phyloP scores from a whole-genome alignment of 1,140 invertebrate genomes.

The Paraescarpia echinospica region DNA sequence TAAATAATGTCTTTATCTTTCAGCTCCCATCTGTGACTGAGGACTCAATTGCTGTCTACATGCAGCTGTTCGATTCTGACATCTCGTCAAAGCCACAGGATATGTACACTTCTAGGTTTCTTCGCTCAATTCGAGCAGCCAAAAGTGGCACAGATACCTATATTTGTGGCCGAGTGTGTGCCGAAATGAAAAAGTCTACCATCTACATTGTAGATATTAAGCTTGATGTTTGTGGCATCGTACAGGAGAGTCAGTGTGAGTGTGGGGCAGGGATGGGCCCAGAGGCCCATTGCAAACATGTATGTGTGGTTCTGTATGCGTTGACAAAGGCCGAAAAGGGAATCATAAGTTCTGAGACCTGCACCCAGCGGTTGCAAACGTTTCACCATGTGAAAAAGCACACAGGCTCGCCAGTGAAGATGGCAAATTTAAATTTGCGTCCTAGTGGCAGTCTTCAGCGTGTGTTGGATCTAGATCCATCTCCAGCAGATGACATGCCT shows the following conservation, averaged over 20 bases:
- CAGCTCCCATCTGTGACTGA: slow-evolving; percentile 11
- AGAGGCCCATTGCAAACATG: slow-evolving; percentile 38
- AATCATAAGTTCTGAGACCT: slow-evolving; percentile 31
- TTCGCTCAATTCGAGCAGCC: neutral
- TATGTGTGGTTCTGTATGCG: slow-evolving; percentile 29
- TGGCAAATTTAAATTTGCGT: slow-evolving; percentile 18
- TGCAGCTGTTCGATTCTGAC: neutral
- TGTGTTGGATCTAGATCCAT: slow-evolving; percentile 31
- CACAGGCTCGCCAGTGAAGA: slow-evolving; percentile 31
- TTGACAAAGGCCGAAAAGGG: slow-evolving; percentile 17
- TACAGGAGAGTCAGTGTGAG: slow-evolving; percentile 37
- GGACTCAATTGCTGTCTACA: neutral
- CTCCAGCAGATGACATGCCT: slow-evolving; percentile 19
- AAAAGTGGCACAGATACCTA: neutral
- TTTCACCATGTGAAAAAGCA: slow-evolving; percentile 33
- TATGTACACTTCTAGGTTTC: neutral
- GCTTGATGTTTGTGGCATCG: slow-evolving; percentile 22
- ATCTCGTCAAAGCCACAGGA: neutral
- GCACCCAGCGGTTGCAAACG: slow-evolving; percentile 35
- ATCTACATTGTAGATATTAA: slow-evolving; percentile 33
- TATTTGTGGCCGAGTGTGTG: slow-evolving; percentile 3
- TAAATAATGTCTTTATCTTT: neutral
- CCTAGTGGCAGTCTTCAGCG: slow-evolving; percentile 11
- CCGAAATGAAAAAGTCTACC: slow-evolving; percentile 34
- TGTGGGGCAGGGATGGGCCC: slow-evolving; percentile 39